phyloP scores from a whole-genome alignment of 2,113 vertebrate species.

The Sarotherodon lohbergeri region DNA sequence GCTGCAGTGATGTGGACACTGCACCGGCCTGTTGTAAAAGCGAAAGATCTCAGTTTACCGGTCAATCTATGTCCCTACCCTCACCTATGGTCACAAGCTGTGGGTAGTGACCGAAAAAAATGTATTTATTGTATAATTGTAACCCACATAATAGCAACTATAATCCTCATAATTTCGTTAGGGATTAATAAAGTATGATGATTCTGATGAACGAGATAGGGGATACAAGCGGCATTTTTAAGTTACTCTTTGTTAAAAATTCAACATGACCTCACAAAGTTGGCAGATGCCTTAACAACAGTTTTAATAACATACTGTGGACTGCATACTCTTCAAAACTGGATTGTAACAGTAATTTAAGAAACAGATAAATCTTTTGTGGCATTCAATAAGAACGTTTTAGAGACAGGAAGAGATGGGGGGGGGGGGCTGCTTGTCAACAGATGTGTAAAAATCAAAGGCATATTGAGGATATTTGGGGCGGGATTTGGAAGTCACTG shows the following conservation, averaged over 20 bases:
- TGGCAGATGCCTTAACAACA: not conserved
- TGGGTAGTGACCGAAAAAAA: not conserved
- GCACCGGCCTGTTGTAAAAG: not conserved
- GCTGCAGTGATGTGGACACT: not conserved
- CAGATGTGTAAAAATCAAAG: not conserved
- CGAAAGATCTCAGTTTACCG: fast-evolving
- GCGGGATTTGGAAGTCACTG: not conserved
- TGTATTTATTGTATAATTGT: not conserved
- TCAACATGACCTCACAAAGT: not conserved
- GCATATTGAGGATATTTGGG: not conserved
- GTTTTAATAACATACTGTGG: not conserved
- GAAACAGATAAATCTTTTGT: not conserved
- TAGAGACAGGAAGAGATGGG: not conserved
- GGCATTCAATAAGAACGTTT: not conserved
- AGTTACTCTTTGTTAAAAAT: not conserved
- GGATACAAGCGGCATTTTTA: not conserved
- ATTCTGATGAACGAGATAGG: not conserved
- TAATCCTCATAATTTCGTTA: not conserved
- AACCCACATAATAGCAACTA: not conserved
- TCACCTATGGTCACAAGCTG: not conserved
- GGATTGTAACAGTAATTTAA: not conserved
- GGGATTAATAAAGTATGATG: not conserved
- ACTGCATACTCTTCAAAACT: fast-evolving
- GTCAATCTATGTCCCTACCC: not conserved
- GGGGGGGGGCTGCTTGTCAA: not conserved